These are phyloP conservation scores for Plectropomus leopardus DNA, from an alignment of 2,113 vertebrate species.

Conservation along the genomic window DNA sequence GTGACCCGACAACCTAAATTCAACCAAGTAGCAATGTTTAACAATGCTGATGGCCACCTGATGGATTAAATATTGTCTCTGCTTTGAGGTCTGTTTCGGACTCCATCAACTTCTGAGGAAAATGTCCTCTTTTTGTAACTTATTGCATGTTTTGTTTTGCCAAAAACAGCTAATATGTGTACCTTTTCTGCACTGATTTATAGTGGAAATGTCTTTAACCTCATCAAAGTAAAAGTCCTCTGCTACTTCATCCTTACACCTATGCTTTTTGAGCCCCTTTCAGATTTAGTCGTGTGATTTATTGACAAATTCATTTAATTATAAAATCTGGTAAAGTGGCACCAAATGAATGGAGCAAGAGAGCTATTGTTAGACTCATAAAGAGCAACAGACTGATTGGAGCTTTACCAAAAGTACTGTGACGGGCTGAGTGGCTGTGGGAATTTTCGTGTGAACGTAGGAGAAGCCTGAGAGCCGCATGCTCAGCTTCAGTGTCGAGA, in stretches of 20 bases:
- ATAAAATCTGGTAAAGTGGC: slow-evolving; percentile 4
- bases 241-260: no score
- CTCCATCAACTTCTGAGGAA: not conserved
- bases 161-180: not conserved
- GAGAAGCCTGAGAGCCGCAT: slow-evolving; percentile 27
- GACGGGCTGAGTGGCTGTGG: slow-evolving; percentile 57
- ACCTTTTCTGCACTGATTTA: no score
- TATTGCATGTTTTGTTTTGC: not conserved
- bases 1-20: no score
- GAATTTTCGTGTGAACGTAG: slow-evolving; percentile 56
- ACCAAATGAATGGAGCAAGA: not conserved
- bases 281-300: not conserved
- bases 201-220: no score
- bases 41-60: not conserved
- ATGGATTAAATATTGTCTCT: not conserved
- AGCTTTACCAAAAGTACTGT: slow-evolving; percentile 16
- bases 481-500: slow-evolving; percentile 44
- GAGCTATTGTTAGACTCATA: slow-evolving; percentile 3
- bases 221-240: no score
- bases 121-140: not conserved
- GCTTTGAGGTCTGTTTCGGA: not conserved
- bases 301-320: slow-evolving; percentile 5
- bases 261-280: not conserved
- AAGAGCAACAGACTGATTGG: slow-evolving; percentile 22
- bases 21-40: no score